phyloP scores from a whole-genome alignment of 2,113 vertebrate genomes.

The Silurus asotus region DNA sequence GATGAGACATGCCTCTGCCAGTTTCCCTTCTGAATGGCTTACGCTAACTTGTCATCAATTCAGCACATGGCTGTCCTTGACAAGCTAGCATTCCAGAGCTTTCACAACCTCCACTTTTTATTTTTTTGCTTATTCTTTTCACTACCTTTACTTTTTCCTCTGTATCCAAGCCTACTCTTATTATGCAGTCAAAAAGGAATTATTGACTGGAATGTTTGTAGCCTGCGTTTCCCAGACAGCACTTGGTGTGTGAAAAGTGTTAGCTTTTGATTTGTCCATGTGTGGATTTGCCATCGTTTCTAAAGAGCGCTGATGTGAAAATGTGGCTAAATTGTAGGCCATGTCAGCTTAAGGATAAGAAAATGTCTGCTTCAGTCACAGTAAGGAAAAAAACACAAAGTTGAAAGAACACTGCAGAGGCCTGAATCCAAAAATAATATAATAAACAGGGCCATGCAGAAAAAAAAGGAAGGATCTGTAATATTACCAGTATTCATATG shows the following conservation, averaged over 20 bases:
- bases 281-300: neutral
- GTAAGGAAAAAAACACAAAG: neutral
- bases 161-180: neutral
- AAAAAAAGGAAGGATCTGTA: neutral
- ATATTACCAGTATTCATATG: neutral
- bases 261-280: neutral
- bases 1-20: constrained; percentile 31
- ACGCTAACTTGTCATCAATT: neutral
- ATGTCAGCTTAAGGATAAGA: constrained; percentile 7
- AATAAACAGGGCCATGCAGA: neutral
- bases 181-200: neutral
- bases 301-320: neutral
- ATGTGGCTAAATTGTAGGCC: constrained; percentile 29
- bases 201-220: constrained; percentile 3
- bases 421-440: neutral
- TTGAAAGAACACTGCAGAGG: neutral
- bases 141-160: neutral
- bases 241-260: neutral
- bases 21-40: constrained; percentile 34
- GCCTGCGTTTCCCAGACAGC: neutral
- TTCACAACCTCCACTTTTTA: neutral
- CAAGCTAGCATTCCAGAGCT: constrained; percentile 33
- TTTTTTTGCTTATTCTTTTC: neutral
- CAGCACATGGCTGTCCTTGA: constrained; percentile 15
- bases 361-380: constrained; percentile 28